Percentiles rank a stretch among this genome's conserved stretches.
Evolutionary conservation across 2,888 invertebrate genomes (phyloP).

Genomic region (Malacosoma neustria): DNA sequence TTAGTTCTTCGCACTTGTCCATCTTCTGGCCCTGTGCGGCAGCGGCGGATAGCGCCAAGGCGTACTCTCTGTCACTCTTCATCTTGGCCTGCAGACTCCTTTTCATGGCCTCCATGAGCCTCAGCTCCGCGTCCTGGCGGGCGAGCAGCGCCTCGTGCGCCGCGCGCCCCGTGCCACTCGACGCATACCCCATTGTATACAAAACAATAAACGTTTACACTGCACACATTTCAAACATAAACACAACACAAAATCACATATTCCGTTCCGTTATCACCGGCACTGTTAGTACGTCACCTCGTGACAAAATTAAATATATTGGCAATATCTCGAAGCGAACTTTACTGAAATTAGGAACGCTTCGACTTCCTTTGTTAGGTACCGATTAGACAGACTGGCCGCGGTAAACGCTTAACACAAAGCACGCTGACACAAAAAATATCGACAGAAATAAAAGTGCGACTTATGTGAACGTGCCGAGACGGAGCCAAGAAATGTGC

Average conservation of each 20-base stretch:
- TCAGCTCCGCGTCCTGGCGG: conserved; percentile 93
- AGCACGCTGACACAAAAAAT: conserved; percentile 35
- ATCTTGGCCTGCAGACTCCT: conserved; percentile 90
- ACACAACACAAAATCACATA: conserved; percentile 63
- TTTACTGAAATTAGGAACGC: conserved; percentile 14
- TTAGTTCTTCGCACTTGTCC: conserved; percentile 83
- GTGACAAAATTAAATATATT: conserved; percentile 30
- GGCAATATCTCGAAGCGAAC: conserved; percentile 23
- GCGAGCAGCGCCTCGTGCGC: conserved; percentile 94
- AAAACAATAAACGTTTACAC: conserved; percentile 35
- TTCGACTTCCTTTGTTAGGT: conserved; percentile 16
- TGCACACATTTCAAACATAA: conserved; percentile 55
- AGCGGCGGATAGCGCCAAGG: conserved; percentile 86
- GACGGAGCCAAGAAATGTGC: conserved; percentile 10
- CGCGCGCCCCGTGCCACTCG: conserved; percentile 88
- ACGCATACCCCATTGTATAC: conserved; percentile 86
- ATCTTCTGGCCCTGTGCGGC: conserved; percentile 89
- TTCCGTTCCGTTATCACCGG: conserved; percentile 55
- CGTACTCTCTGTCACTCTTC: conserved; percentile 94
- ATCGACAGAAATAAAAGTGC: conserved; percentile 27
- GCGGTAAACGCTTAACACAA: conserved; percentile 27
- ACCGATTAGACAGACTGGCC: conserved; percentile 7
- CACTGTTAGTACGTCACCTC: conserved; percentile 42
- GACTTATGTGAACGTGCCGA: conserved; percentile 22
- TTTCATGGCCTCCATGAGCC: conserved; percentile 93